A percentile compares a stretch with the other conserved stretches of the same genome.
These are phyloP conservation scores for Electrophaes corylata DNA, from an alignment of 2,888 invertebrate species.

Conservation along the genomic window DNA sequence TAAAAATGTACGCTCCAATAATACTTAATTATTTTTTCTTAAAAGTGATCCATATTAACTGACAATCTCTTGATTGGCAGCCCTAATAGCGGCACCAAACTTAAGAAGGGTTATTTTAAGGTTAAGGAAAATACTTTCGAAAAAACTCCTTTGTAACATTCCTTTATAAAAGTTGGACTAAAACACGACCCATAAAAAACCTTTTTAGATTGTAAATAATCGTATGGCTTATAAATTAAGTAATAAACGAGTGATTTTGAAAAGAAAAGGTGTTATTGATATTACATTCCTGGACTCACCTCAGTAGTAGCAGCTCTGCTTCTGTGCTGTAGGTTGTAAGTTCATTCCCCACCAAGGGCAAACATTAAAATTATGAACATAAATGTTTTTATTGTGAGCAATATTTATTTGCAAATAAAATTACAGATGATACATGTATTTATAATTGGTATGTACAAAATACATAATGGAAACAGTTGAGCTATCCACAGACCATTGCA, in stretches of 20 bases:
- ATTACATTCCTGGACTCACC: no score
- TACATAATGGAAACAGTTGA: no score
- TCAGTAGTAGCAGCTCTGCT: no score
- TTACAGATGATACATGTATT: no score
- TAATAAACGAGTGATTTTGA: conserved; percentile 1
- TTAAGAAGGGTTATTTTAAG: conserved; percentile 31
- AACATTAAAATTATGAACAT: no score
- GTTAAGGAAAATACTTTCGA: conserved; percentile 43
- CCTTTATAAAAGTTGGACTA: conserved; percentile 8
- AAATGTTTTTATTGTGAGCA: no score
- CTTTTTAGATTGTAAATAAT: conserved; percentile 17
- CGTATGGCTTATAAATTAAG: neutral
- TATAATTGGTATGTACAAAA: no score
- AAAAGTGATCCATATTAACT: conserved; percentile 13
- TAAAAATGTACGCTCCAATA: neutral
- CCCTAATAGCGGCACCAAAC: conserved; percentile 21
- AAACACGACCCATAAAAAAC: conserved; percentile 21
- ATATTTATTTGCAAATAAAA: no score
- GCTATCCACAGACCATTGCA: no score
- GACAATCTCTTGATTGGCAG: conserved; percentile 24
- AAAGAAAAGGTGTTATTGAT: no score
- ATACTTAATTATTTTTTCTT: conserved; percentile 1
- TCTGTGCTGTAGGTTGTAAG: no score
- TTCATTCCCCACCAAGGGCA: no score
- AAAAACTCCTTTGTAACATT: conserved; percentile 21